These are phyloP conservation scores for Drosophila sulfurigaster DNA, from an alignment of 1,140 invertebrate genomes.

Conservation along the genomic window DNA sequence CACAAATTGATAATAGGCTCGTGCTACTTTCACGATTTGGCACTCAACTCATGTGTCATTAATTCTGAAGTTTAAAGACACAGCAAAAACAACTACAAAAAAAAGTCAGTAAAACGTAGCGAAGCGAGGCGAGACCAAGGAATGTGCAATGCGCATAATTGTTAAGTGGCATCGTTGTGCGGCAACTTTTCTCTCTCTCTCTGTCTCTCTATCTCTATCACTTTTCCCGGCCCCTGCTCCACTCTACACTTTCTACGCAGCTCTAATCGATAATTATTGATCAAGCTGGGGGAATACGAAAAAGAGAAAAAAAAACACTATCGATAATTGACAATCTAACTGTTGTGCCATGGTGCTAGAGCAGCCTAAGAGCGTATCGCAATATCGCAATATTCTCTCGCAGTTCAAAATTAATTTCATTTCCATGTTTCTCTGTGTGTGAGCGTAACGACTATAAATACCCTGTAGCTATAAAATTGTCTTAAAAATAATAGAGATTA, in stretches of 20 bases:
- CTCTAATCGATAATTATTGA: conserved; percentile 83
- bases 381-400: conserved; percentile 18
- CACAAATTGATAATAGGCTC: conserved; percentile 14
- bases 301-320: conserved; percentile 53
- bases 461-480: conserved; percentile 1
- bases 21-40: conserved; percentile 31
- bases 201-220: conserved; percentile 46
- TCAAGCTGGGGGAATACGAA: conserved; percentile 45
- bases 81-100: background rate
- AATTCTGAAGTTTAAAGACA: conserved; percentile 31
- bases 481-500: no score
- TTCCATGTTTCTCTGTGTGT: background rate
- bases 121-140: conserved; percentile 13
- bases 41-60: conserved; percentile 30
- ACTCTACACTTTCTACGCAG: conserved; percentile 53
- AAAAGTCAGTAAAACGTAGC: background rate
- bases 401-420: conserved; percentile 27
- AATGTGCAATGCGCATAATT: conserved; percentile 22
- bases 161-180: conserved; percentile 16
- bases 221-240: conserved; percentile 8
- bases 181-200: conserved; percentile 27
- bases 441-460: background rate
- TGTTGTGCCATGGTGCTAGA: conserved; percentile 17
- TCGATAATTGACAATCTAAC: conserved; percentile 81
- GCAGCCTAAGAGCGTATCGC: conserved; percentile 8